Evolutionary conservation across 2,888 invertebrate genomes (phyloP).

Genomic region (Pollenia griseotomentosa): DNA sequence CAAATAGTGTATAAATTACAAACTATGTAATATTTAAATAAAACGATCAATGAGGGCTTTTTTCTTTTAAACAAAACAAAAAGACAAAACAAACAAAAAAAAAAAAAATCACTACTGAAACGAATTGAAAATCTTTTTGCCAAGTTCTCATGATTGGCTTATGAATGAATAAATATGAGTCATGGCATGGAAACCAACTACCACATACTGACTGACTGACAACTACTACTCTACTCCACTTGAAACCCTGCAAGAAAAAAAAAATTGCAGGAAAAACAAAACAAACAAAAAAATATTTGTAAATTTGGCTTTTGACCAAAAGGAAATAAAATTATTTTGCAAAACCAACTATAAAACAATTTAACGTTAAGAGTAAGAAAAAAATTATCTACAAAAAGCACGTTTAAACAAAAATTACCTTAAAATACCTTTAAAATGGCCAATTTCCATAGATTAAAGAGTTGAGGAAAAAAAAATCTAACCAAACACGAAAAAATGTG

Average conservation of each 20-base stretch:
- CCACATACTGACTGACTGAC: constrained; percentile 8
- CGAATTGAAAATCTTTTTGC: constrained; percentile 49
- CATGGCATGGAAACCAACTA: constrained; percentile 49
- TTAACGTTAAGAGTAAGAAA: constrained; percentile 15
- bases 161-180: constrained; percentile 72
- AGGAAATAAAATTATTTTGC: constrained; percentile 64
- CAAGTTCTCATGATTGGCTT: constrained; percentile 72
- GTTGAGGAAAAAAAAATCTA: constrained; percentile 30
- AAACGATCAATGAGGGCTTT: constrained; percentile 38
- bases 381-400: constrained; percentile 66
- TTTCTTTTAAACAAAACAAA: constrained; percentile 25
- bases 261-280: constrained; percentile 39
- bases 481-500: not conserved
- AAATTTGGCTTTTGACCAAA: constrained; percentile 72
- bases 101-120: constrained; percentile 39
- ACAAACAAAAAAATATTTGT: constrained; percentile 59
- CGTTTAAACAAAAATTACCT: constrained; percentile 58
- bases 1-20: not conserved
- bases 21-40: constrained; percentile 44
- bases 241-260: not conserved
- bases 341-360: constrained; percentile 27
- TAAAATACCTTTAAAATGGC: constrained; percentile 63
- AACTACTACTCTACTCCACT: constrained; percentile 47
- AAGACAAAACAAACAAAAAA: constrained; percentile 29
- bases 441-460: constrained; percentile 67